These are phyloP conservation scores for Limosa lapponica DNA, from an alignment of 2,797 vertebrate genomes.

Conservation along the genomic window DNA sequence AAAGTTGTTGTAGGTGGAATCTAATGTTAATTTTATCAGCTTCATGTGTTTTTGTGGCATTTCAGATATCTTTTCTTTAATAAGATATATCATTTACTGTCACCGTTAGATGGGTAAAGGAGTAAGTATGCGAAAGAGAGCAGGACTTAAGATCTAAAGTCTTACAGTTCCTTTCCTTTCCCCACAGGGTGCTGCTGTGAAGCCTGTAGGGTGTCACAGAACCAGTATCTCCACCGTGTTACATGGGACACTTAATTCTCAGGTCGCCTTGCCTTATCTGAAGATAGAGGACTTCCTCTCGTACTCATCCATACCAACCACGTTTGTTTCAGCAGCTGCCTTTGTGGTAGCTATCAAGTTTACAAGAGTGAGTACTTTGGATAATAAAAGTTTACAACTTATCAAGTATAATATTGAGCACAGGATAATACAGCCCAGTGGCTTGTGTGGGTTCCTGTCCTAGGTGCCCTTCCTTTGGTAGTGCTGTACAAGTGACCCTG, in stretches of 20 bases:
- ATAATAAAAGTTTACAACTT: background rate
- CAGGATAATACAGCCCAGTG: background rate
- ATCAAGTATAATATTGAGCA: background rate
- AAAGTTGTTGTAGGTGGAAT: background rate
- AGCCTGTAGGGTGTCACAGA: slow-evolving; percentile 5
- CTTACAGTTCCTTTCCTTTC: slow-evolving; percentile 30
- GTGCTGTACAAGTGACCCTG: background rate
- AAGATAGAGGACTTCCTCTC: background rate
- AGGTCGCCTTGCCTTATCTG: background rate
- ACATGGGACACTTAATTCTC: background rate
- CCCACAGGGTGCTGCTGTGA: slow-evolving; percentile 25
- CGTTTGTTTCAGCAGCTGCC: background rate
- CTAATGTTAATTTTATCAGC: background rate
- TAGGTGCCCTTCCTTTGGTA: background rate
- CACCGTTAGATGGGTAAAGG: background rate
- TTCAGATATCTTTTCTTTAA: background rate
- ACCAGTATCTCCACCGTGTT: background rate
- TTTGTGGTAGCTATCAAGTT: background rate
- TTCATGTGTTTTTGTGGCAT: background rate
- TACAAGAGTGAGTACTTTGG: background rate
- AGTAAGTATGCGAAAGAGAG: background rate
- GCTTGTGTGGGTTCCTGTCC: background rate
- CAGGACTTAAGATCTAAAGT: background rate
- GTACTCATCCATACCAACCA: background rate
- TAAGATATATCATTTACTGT: background rate